phyloP scores from a whole-genome alignment of 2,797 vertebrate genomes.

The Micropoecilia bifurca region DNA sequence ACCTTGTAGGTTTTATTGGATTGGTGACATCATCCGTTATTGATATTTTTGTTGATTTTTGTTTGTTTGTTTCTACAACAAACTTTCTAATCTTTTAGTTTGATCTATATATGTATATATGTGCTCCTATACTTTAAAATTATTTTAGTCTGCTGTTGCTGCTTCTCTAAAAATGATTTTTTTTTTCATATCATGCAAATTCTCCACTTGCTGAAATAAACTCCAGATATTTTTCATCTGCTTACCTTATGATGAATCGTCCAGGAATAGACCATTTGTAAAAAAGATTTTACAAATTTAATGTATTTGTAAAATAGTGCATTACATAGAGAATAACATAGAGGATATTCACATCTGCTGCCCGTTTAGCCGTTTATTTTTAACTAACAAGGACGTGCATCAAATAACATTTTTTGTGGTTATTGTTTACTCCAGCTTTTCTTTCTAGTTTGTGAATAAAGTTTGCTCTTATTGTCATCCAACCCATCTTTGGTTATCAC shows the following conservation, averaged over 20 bases:
- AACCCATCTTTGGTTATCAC: conserved; percentile 25
- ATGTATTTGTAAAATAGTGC: neutral
- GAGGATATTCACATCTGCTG: neutral
- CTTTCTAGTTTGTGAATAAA: conserved; percentile 36
- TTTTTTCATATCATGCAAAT: neutral
- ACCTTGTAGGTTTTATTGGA: neutral
- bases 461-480: conserved; percentile 53
- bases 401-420: conserved; percentile 20
- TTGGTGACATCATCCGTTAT: neutral
- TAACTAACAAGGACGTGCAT: conserved; percentile 23
- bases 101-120: neutral
- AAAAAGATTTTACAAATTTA: neutral
- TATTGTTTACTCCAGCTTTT: conserved; percentile 27
- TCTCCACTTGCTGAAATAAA: neutral
- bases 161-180: neutral
- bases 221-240: neutral
- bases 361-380: neutral
- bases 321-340: neutral
- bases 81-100: neutral
- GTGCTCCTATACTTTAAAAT: neutral
- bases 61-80: neutral
- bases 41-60: neutral
- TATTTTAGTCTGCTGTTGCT: neutral
- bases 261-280: neutral
- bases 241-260: neutral